A percentile compares a stretch with the other conserved stretches of the same genome.
Conservation (phyloP, 2,113 vertebrate genomes). For the Syngnathus floridae region DNA sequence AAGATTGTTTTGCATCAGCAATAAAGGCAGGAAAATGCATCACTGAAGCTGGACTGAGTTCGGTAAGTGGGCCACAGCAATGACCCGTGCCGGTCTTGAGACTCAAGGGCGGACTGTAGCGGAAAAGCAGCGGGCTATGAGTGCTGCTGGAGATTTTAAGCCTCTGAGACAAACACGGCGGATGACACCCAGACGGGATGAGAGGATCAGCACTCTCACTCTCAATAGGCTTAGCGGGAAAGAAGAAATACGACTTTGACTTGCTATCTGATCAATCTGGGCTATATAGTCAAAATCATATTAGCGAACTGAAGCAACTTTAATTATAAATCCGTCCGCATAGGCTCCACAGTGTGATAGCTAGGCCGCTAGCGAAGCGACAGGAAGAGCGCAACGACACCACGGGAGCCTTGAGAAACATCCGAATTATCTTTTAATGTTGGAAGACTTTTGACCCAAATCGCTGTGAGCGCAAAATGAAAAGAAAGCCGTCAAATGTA, state of each 20-base stretch:
- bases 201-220: slow-evolving; percentile 43
- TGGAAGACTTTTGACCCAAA: slow-evolving; percentile 44
- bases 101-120: background rate
- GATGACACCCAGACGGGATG: slow-evolving; percentile 12
- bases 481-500: slow-evolving; percentile 4
- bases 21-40: too few species aligned
- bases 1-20: too few species aligned
- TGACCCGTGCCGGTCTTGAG: background rate
- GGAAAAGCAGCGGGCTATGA: slow-evolving; percentile 4
- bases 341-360: slow-evolving; percentile 30
- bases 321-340: slow-evolving; percentile 60
- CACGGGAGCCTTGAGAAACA: slow-evolving; percentile 42
- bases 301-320: slow-evolving; percentile 52
- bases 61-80: background rate
- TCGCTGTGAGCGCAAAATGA: slow-evolving; percentile 15
- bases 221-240: slow-evolving; percentile 54
- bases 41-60: too few species aligned
- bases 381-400: slow-evolving; percentile 22
- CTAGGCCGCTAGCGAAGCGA: background rate
- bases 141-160: slow-evolving; percentile 21
- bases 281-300: slow-evolving; percentile 35
- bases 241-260: slow-evolving; percentile 38
- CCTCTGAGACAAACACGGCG: slow-evolving; percentile 16
- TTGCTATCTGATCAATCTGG: slow-evolving; percentile 57
- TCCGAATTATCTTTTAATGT: slow-evolving; percentile 41